Conservation (phyloP, 2,797 vertebrate genomes). For the Okamejei kenojei region DNA sequence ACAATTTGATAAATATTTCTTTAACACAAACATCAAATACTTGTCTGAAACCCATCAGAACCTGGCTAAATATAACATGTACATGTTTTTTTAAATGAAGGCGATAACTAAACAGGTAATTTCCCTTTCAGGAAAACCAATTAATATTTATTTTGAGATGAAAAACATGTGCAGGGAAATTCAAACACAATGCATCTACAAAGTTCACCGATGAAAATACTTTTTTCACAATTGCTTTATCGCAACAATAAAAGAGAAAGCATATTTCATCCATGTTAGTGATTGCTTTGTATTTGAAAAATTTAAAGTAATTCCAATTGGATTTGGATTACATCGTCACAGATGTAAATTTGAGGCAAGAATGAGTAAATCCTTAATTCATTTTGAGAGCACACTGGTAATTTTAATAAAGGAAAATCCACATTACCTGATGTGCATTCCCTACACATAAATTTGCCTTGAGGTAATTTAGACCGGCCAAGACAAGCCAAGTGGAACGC, state of each 20-base stretch:
- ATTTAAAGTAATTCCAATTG: not conserved
- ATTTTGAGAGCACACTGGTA: no score
- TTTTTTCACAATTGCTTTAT: not conserved
- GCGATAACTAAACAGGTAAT: not conserved
- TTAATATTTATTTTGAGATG: not conserved
- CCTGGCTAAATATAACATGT: not conserved
- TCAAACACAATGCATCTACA: not conserved
- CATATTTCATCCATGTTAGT: no score
- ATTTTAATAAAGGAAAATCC: not conserved
- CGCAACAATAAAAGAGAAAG: not conserved
- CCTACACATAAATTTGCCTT: slow-evolving; percentile 74
- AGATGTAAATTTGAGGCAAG: not conserved
- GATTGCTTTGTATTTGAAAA: not conserved
- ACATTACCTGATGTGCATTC: slow-evolving; percentile 78
- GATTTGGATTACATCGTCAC: not conserved
- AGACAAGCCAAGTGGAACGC: slow-evolving; percentile 84
- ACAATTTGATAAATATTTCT: not conserved
- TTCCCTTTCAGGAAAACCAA: not conserved
- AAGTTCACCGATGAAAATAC: not conserved
- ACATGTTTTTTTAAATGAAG: not conserved
- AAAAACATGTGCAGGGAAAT: not conserved
- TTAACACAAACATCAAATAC: not conserved
- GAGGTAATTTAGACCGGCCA: slow-evolving; percentile 61
- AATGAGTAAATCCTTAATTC: not conserved
- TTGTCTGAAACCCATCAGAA: not conserved